phyloP scores from a whole-genome alignment of 2,888 invertebrate species.

The Physocephala rufipes region DNA sequence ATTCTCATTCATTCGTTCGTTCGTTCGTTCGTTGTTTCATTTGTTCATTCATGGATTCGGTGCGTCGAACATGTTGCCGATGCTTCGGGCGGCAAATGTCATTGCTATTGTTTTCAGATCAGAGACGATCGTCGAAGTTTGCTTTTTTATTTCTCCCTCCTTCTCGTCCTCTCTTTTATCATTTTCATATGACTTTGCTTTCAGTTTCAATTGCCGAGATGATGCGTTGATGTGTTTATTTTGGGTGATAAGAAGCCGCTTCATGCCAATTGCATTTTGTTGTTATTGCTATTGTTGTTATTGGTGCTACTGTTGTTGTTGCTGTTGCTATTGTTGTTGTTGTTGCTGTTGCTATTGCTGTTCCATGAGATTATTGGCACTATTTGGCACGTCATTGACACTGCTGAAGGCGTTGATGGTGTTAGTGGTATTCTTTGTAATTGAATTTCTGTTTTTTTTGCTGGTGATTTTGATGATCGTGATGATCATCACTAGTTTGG shows the following conservation, averaged over 20 bases:
- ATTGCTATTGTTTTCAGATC: constrained; percentile 23
- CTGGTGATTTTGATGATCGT: constrained; percentile 31
- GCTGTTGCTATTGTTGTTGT: constrained; percentile 6
- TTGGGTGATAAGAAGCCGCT: constrained; percentile 47
- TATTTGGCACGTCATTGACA: constrained; percentile 5
- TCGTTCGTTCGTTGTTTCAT: constrained; percentile 14
- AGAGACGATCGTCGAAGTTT: not conserved
- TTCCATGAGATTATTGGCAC: constrained; percentile 27
- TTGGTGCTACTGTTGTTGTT: constrained; percentile 40
- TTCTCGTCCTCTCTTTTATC: constrained; percentile 5
- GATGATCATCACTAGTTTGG: constrained; percentile 60
- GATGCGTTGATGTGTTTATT: constrained; percentile 29
- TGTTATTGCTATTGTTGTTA: constrained; percentile 45
- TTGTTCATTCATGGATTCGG: constrained; percentile 18
- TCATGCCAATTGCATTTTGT: constrained; percentile 57
- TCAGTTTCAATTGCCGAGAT: no score
- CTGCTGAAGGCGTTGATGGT: not conserved
- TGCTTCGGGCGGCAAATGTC: constrained; percentile 31
- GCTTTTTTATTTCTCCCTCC: not conserved
- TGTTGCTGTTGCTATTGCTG: constrained; percentile 1
- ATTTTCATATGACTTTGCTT: constrained; percentile 29
- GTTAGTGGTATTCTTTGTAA: no score
- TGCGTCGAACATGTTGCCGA: constrained; percentile 30
- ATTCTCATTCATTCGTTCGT: not conserved
- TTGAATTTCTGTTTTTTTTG: no score